These are phyloP conservation scores for Ophraella communa DNA, from an alignment of 2,888 invertebrate genomes.

Conservation along the genomic window DNA sequence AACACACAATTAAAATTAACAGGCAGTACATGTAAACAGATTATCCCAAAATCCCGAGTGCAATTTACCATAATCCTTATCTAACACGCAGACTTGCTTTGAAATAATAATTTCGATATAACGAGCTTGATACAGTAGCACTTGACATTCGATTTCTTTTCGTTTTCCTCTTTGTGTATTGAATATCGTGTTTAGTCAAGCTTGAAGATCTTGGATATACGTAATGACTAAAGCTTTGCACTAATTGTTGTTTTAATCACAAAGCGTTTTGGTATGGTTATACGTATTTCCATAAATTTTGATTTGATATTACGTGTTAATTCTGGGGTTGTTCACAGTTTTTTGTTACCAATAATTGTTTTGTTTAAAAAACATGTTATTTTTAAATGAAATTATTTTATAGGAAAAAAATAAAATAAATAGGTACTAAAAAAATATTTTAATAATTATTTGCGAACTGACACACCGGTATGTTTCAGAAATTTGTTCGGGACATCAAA, in stretches of 20 bases:
- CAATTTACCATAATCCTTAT: not conserved
- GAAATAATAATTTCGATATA: slow-evolving; percentile 14
- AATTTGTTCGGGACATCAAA: too few relatives aligned
- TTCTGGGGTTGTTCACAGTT: too few relatives aligned
- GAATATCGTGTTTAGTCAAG: slow-evolving; percentile 3
- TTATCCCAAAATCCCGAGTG: not conserved
- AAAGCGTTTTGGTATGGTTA: too few relatives aligned
- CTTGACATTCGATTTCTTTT: slow-evolving; percentile 10
- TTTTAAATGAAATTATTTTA: too few relatives aligned
- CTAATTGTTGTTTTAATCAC: slow-evolving; percentile 17
- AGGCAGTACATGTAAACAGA: not conserved
- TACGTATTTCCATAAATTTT: too few relatives aligned
- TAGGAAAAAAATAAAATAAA: too few relatives aligned
- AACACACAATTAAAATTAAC: not conserved
- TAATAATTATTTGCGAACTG: too few relatives aligned
- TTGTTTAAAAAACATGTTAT: too few relatives aligned
- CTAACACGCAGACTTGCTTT: slow-evolving; percentile 5
- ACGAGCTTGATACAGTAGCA: slow-evolving; percentile 13
- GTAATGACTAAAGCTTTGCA: slow-evolving; percentile 4
- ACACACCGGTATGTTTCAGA: too few relatives aligned
- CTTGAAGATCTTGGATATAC: slow-evolving; percentile 19
- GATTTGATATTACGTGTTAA: too few relatives aligned
- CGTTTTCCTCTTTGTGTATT: slow-evolving; percentile 4
- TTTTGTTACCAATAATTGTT: too few relatives aligned
- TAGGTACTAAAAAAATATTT: too few relatives aligned